phyloP scores from a whole-genome alignment of 2,888 invertebrate genomes.

The Monopis laevigella region DNA sequence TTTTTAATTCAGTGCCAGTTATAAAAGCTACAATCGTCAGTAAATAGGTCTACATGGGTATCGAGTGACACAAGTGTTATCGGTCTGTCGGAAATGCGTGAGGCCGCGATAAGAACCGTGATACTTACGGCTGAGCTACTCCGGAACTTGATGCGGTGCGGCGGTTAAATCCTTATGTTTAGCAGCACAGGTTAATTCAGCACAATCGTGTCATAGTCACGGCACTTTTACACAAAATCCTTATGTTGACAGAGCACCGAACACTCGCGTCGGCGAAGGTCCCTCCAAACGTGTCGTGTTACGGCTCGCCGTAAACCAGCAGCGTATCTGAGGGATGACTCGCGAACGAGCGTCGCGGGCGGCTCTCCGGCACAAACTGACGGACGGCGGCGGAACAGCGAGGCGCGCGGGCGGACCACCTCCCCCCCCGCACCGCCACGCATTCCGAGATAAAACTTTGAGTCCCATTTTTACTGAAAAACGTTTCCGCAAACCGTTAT shows the following conservation, averaged over 20 bases:
- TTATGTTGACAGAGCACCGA: slow-evolving; percentile 51
- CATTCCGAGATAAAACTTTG: slow-evolving; percentile 57
- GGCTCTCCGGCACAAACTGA: slow-evolving; percentile 63
- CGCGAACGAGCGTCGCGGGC: slow-evolving; percentile 58
- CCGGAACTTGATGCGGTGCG: slow-evolving; percentile 52
- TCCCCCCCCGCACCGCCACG: slow-evolving; percentile 28
- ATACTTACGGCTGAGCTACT: slow-evolving; percentile 65
- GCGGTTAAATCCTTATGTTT: slow-evolving; percentile 54
- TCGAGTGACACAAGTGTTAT: slow-evolving; percentile 37
- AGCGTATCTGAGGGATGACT: slow-evolving; percentile 65
- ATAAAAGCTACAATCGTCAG: too few species aligned
- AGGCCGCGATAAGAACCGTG: slow-evolving; percentile 58
- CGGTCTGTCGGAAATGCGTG: slow-evolving; percentile 67
- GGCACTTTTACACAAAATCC: slow-evolving; percentile 58
- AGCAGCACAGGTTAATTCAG: slow-evolving; percentile 43
- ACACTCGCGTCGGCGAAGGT: slow-evolving; percentile 38
- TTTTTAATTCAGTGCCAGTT: too few species aligned
- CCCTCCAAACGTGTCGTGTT: slow-evolving; percentile 69
- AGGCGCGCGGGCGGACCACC: slow-evolving; percentile 54
- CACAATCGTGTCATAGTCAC: slow-evolving; percentile 53
- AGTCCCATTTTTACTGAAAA: slow-evolving; percentile 47
- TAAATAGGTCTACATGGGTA: slow-evolving; percentile 32
- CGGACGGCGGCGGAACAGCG: slow-evolving; percentile 33
- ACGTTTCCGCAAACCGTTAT: slow-evolving; percentile 54
- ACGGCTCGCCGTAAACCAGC: slow-evolving; percentile 66